These are phyloP conservation scores for Plectrocnemia conspersa DNA, from an alignment of 1,140 invertebrate species.

Conservation along the genomic window DNA sequence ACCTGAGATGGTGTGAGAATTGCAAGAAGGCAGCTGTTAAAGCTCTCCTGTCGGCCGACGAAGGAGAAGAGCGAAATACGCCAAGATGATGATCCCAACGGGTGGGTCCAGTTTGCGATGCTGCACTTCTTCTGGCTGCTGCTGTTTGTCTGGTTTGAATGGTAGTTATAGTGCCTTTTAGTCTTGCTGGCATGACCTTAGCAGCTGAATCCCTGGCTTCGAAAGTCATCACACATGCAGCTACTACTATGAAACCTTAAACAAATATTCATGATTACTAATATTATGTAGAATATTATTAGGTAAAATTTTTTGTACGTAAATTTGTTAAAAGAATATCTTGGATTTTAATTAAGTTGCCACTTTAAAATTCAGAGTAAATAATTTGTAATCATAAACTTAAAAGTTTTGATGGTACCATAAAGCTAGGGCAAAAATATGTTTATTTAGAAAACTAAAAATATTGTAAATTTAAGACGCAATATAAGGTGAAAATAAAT, in stretches of 20 bases:
- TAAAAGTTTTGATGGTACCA: too few relatives aligned
- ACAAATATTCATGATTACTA: conserved; percentile 26
- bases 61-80: conserved; percentile 56
- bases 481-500: too few relatives aligned
- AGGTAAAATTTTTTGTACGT: not conserved
- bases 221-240: conserved; percentile 92
- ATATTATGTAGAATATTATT: not conserved
- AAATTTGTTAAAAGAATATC: conserved; percentile 3
- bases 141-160: conserved; percentile 46
- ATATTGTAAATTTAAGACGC: too few relatives aligned
- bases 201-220: conserved; percentile 82
- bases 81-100: conserved; percentile 61
- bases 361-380: not conserved
- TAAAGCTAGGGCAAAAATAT: too few relatives aligned
- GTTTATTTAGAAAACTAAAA: too few relatives aligned
- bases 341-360: not conserved
- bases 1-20: conserved; percentile 60
- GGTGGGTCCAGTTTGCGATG: conserved; percentile 46
- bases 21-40: conserved; percentile 66
- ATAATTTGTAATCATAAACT: not conserved
- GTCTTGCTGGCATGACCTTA: conserved; percentile 76
- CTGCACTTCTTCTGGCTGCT: conserved; percentile 35
- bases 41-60: conserved; percentile 50
- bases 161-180: conserved; percentile 56
- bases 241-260: conserved; percentile 85